phyloP scores from a whole-genome alignment of 2,113 vertebrate species.

The Penelope pileata region DNA sequence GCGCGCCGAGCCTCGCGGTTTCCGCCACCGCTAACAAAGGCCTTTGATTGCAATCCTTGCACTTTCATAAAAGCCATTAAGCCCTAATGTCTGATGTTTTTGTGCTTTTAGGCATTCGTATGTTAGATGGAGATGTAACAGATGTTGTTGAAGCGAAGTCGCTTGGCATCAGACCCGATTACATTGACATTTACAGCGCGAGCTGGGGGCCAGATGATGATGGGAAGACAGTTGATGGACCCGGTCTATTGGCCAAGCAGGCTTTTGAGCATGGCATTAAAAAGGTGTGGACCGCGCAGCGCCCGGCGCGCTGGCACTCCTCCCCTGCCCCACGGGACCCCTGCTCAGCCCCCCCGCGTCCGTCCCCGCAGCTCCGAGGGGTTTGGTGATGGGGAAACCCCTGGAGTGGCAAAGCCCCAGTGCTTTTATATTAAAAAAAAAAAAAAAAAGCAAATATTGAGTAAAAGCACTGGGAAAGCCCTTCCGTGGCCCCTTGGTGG shows the following conservation, averaged over 20 bases:
- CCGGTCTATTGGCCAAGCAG: conserved; percentile 87
- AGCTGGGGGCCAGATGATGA: conserved; percentile 98
- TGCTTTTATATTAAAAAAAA: not conserved
- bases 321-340: not conserved
- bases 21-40: conserved; percentile 19
- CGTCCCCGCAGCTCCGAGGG: not conserved
- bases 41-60: conserved; percentile 58
- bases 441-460: not conserved
- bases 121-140: conserved; percentile 95
- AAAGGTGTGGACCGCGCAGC: conserved; percentile 81
- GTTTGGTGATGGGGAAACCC: not conserved
- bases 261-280: conserved; percentile 92
- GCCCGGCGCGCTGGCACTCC: not conserved
- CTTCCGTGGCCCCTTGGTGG: rapidly evolving
- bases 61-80: conserved; percentile 25
- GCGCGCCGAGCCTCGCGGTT: not conserved
- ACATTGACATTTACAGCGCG: conserved; percentile 95
- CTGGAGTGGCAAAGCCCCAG: not conserved
- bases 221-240: conserved; percentile 93
- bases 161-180: conserved; percentile 89
- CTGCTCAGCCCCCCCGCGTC: not conserved
- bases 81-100: conserved; percentile 45
- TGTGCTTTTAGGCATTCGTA: conserved; percentile 87
- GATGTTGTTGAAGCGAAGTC: conserved; percentile 94
- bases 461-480: not conserved